Evolutionary conservation across 2,797 vertebrate genomes (phyloP), one percentile per base, ranked within the genome.

Genomic region (Poliocrania exsul): DNA sequence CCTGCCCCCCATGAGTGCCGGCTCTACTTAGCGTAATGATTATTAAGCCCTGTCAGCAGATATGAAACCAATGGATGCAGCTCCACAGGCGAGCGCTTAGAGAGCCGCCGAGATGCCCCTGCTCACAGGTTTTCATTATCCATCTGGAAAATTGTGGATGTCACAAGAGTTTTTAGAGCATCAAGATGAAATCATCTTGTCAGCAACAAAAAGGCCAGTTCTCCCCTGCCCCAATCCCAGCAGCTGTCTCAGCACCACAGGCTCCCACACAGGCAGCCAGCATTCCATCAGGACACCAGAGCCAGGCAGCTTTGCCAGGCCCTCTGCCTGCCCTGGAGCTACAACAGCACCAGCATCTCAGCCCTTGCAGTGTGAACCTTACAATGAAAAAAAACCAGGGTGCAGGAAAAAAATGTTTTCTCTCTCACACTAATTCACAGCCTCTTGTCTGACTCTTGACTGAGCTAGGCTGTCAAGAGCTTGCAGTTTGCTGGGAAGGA

Each of bases 181-280:
- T 73, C 12, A 31, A 56, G 56, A 72, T 26, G 71, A 94, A 95
- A 94, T 78, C 1, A 0, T 70, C 77, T 90, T 91, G 83, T 95
- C 96, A 94, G 91, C 84, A 73, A 67, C 51, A 73, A 94, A 94
- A 96, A 81, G 93, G 78, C 72, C 85, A 47, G 56, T n/a, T 86
- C 61, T 88, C 25, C 80, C 87, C 65, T 86, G 17, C 58, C 80
- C 91, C 1, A 3, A 35, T 35, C 86, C 81, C 87, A 93, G 86
- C 77, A 95, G 90, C 84, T 81, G 73, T 37, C 70, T 91, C 62
- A 7, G 51, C 5, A 16, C 72, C 5, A 0, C 69, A 70, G 71
- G 81, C 75, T 93, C 51, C 71, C 17, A 7, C 26, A 1, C 8
- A 5, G 91, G 40, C 0, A 1, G 38, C 28, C 19, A 1, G 23